Base-by-base conservation (phyloP, 2,113 vertebrate species). In the Lasiurus cinereus region DNA sequence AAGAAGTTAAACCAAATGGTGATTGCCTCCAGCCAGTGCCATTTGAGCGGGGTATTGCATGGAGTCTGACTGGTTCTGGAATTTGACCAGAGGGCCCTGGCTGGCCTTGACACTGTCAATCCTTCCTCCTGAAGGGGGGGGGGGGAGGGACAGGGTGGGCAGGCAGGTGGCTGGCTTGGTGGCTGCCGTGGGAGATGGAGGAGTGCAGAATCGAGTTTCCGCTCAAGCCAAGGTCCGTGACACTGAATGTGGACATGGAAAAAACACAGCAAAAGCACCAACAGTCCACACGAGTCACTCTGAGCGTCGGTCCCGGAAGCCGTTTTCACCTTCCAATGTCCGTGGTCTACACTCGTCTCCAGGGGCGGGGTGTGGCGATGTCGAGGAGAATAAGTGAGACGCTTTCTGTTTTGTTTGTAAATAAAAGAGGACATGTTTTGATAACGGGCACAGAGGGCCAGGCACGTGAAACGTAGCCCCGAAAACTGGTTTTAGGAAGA, bases 341-440 rank as follows among this genome's bases (percentile, higher is more conserved):
- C 52, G 31, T 4, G 19, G 13, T 29, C 87, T 54, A 1, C 24
- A 27, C 8, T 79, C 29, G 54, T 79, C 36, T 15, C 22, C 11
- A 1, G 10, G 33, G 27, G 39, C 6, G 59, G 31, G 16, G 9
- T 67, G 16, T 15, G 78, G 56, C 3, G 3, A 24, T 24, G 10
- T 24, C 56, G 56, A 27, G 22, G 27, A 27, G 59, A 62, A 27
- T 11, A 11, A 62, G 59, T 10, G 22, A 27, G 5, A 62, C 59
- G 12, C 59, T 27, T 82, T 33, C 11, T 59, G 52, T 54, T 52
- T 14, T 19, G 59, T 62, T 62, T 62, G 24, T 27, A 27, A 72
- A 66, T 19, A 85, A 50, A 69, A 88, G 54, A 82, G 14, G 77
- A 94, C 54, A 52, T 74, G 46, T 29, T 90, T 74, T 82, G 74